Base-by-base conservation (phyloP, 92 coral and sea anemone genomes). In the Parazoanthus darwini region DNA sequence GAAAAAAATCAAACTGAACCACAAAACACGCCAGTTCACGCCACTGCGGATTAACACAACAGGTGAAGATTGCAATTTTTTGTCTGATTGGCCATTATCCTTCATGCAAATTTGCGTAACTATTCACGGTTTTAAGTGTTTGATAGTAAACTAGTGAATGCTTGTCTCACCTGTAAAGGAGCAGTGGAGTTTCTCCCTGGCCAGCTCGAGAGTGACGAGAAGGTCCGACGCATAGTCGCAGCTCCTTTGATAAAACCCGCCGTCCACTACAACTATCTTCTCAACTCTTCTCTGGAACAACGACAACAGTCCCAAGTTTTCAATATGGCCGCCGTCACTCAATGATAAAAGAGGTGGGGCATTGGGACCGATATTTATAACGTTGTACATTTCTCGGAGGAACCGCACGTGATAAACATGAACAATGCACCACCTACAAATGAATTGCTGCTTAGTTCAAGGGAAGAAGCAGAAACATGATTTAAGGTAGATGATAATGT, bases 321-420 rank as follows among this genome's bases (percentile, higher is more conserved):
- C 98, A n/a, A 94, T 82, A 80, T 95, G 94, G 2, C 98, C 98
- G 35, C 90, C 94, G 68, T 94, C 98, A 88, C 98, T 94, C 51
- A 94, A 88, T 48, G 88, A 90, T 51, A 94, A 70, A 3, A 94
- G 88, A 36, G 98, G 94, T 3, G 98, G 98, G 66, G 93, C 91
- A 71, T 51, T 78, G 86, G 98, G 98, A 7, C 98, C 98, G 15
- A 91, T 88, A 78, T 94, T 91, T 70, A 85, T 89, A 70, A 94
- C 88, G 86, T 93, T 86, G n/a, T 91, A 81, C 56, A 94, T 70
- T 70, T 94, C 98, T 44, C 98, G 92, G 70, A 94, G 77, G 72
- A 94, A 91, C 38, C 98, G 91, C 65, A 94, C 96, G 91, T 94
- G 98, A 78, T 94, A 94, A 18, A 94, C 36, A 46, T 94, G 93